phyloP scores from a whole-genome alignment of 2,888 invertebrate species.

The Parelbella ahira region DNA sequence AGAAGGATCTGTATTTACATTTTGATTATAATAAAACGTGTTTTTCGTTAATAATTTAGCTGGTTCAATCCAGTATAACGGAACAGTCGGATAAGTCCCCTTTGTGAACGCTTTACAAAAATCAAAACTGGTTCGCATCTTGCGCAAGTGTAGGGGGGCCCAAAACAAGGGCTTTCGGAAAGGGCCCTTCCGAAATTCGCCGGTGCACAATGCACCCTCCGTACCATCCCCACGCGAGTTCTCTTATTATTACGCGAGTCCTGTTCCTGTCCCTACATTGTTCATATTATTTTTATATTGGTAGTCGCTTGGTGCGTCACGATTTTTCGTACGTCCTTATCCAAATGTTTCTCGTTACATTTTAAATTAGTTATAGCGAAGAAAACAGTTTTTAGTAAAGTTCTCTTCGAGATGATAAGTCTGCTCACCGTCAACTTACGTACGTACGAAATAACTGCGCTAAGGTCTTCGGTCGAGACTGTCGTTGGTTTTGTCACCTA shows the following conservation, averaged over 20 bases:
- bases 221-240: slow-evolving; percentile 78
- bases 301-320: slow-evolving; percentile 69
- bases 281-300: slow-evolving; percentile 71
- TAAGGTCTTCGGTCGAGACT: slow-evolving; percentile 56
- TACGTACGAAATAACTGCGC: slow-evolving; percentile 56
- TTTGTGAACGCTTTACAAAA: slow-evolving; percentile 63
- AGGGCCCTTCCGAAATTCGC: slow-evolving; percentile 78
- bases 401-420: too few relatives aligned
- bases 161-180: slow-evolving; percentile 66
- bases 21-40: too few relatives aligned
- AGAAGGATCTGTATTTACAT: too few relatives aligned
- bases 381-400: too few relatives aligned
- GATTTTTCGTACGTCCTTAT: slow-evolving; percentile 34
- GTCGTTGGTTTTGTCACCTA: slow-evolving; percentile 70
- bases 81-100: slow-evolving; percentile 51
- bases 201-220: slow-evolving; percentile 80
- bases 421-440: too few relatives aligned
- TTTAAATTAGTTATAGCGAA: too few relatives aligned
- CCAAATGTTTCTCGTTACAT: too few relatives aligned
- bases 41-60: slow-evolving; percentile 1
- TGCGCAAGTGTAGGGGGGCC: slow-evolving; percentile 77
- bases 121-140: slow-evolving; percentile 79
- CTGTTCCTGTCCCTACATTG: slow-evolving; percentile 77
- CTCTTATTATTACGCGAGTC: slow-evolving; percentile 78
- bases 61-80: slow-evolving; percentile 34